Evolutionary conservation across 2,113 vertebrate species (phyloP).

Genomic region (Delphinapterus leucas): DNA sequence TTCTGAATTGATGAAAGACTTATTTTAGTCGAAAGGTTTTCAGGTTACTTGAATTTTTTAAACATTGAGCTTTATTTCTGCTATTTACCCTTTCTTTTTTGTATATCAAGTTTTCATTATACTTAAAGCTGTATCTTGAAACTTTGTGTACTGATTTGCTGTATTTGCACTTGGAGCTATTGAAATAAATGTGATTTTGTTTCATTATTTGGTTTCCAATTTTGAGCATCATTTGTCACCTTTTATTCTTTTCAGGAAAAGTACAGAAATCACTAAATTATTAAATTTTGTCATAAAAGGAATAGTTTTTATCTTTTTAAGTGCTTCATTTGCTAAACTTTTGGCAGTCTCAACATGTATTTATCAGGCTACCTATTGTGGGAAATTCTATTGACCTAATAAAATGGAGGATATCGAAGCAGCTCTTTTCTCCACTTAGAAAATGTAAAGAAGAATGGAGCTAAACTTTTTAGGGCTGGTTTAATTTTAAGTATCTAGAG

Average conservation of each 20-base stretch:
- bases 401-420: background rate
- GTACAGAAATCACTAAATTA: background rate
- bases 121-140: constrained; percentile 73
- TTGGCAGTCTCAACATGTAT: background rate
- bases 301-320: background rate
- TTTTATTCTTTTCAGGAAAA: constrained; percentile 38
- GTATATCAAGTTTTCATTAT: constrained; percentile 75
- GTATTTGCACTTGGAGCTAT: constrained; percentile 80
- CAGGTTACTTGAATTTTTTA: constrained; percentile 13
- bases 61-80: constrained; percentile 67
- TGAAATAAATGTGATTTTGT: constrained; percentile 82
- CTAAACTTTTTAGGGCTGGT: background rate
- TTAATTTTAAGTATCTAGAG: background rate
- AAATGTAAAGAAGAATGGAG: background rate
- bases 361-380: background rate
- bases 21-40: constrained; percentile 69
- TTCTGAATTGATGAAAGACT: constrained; percentile 52
- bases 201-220: constrained; percentile 4
- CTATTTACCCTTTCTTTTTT: constrained; percentile 70
- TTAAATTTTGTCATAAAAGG: constrained; percentile 35
- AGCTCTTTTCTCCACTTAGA: background rate
- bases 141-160: constrained; percentile 81
- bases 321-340: constrained; percentile 2
- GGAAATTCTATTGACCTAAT: background rate
- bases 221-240: constrained; percentile 25